Base-by-base conservation (phyloP, 2,113 vertebrate genomes). In the Zeus faber region DNA sequence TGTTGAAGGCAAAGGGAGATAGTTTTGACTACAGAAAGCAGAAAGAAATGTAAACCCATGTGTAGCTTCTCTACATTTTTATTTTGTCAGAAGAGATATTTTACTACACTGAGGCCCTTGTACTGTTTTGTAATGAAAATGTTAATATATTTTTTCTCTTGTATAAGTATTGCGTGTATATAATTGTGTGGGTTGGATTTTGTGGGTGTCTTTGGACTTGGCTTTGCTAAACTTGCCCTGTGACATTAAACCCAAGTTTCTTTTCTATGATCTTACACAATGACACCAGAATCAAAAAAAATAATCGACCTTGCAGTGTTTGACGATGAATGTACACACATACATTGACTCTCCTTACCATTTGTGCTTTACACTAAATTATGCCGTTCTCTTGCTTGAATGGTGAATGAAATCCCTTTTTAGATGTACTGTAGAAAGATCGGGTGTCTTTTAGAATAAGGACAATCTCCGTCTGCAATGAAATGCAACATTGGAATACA, bases 71-170 rank as follows among this genome's bases (percentile, higher is more conserved):
- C n/a, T 37, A 11, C 64, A 62, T 40, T 66, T 80, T 83, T 48
- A 75, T 62, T 79, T 58, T 18, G 67, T 74, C 67, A 65, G 74
- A 72, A 76, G 62, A 74, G 61, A 44, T 86, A 80, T 78, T 88
- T 88, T 86, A 85, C 83, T 89, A 88, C 89, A 73, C 78, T 83
- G 83, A 85, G 84, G 83, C 85, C 83, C 91, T 86, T 91, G 84
- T 91, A 89, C 87, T 91, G 89, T 89, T 88, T 91, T 66, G 70
- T 91, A 92, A 92, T 91, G 91, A 91, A 94, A 92, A 91, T 89
- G 90, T 91, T 94, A 92, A 93, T 91, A 92, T 91, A 91, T 92
- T 89, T 85, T n/a, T 85, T 90, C 66, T 83, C 68, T 77, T 76
- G 74, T 77, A 65, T 82, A 70, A 80, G 68, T 76, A 62, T 63